Base-by-base conservation (phyloP, 2,113 vertebrate species). In the Ursus arctos region DNA sequence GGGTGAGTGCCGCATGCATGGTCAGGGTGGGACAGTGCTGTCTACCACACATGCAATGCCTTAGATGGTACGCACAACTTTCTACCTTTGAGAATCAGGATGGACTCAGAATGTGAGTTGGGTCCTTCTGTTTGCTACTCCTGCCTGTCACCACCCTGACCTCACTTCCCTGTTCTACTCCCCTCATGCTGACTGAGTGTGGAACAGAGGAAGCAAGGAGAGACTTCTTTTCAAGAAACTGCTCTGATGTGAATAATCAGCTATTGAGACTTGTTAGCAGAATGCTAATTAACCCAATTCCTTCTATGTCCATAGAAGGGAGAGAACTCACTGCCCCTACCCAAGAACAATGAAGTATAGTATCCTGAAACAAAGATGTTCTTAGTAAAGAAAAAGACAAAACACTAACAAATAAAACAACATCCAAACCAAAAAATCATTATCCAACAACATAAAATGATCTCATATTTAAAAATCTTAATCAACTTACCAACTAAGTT, bases 11-110 rank as follows among this genome's bases (percentile, higher is more conserved):
- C 3, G 22, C 31, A 2, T 5, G 10, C 1, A 2, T 71, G n/a
- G 19, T 19, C 4, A 36, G 15, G 15, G 16, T 3, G 1, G 31
- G 8, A 4, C 10, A 2, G 1, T 4, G 13, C 21, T 5, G 1
- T 22, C 49, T 69, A 15, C 1, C 21, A 21, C 8, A 8, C 33
- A 31, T 0, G 0, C 1, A 1, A 7, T 24, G 40, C 40, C 63
- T 28, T 14, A 31, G 69, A 19, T 16, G 5, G 4, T 1, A 8
- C 28, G 3, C 1, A 1, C 2, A 26, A 4, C 13, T 21, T 13
- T 28, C 57, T 21, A 3, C 24, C 31, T 31, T 14, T 28, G 28
- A 72, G 26, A 83, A 24, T 21, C 36, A 63, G 36, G 36, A 36
- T 36, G 71, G 36, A 28, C 15, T 4, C 8, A 19, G 14, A 51